Conservation (phyloP, 2,888 invertebrate genomes). For the Hoplodrina blanda region DNA sequence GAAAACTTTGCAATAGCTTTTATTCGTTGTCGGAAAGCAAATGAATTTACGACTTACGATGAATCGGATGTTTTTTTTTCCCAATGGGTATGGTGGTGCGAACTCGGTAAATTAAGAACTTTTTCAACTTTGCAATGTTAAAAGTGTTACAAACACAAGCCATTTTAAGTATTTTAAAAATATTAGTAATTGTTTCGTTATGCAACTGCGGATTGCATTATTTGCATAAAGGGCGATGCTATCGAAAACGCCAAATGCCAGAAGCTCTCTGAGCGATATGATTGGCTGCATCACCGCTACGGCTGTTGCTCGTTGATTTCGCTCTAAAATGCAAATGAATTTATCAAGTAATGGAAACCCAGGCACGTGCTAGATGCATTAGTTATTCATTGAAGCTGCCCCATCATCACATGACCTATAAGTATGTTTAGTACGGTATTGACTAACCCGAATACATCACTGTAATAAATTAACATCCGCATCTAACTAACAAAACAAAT, state of each 20-base stretch:
- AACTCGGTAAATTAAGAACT: conserved; percentile 64
- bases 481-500: not conserved
- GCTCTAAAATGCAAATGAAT: conserved; percentile 78
- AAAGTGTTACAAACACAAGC: conserved; percentile 9
- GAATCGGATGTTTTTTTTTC: conserved; percentile 75
- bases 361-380: conserved; percentile 72
- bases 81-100: conserved; percentile 60
- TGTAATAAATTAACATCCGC: conserved; percentile 36
- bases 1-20: conserved; percentile 86
- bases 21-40: conserved; percentile 84
- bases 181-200: not conserved
- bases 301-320: conserved; percentile 65
- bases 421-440: conserved; percentile 63
- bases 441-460: conserved; percentile 40
- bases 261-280: conserved; percentile 46
- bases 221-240: conserved; percentile 6
- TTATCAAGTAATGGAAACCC: conserved; percentile 75
- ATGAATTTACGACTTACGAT: conserved; percentile 84
- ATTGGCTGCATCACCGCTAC: conserved; percentile 61
- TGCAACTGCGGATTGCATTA: not conserved
- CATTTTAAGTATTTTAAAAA: conserved; percentile 4
- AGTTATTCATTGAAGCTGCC: conserved; percentile 77
- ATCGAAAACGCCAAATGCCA: conserved; percentile 13
- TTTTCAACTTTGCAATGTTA: conserved; percentile 46
- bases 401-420: conserved; percentile 65